These are phyloP conservation scores for Agrochola litura DNA, from an alignment of 2,888 invertebrate species.

Conservation along the genomic window DNA sequence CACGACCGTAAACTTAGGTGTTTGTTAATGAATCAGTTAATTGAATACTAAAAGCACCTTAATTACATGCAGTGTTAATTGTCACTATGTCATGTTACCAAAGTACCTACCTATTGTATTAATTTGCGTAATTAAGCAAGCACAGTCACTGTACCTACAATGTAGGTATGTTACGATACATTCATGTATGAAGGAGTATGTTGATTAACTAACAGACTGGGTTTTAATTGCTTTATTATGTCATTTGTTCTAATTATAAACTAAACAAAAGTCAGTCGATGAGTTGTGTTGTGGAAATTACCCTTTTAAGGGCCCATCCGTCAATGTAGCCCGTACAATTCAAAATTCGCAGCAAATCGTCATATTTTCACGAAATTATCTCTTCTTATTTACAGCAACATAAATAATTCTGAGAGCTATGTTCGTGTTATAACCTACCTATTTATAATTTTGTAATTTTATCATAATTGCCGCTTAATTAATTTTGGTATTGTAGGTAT, in stretches of 20 bases:
- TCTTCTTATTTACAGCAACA: too few species aligned
- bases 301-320: not conserved
- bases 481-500: too few species aligned
- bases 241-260: slow-evolving; percentile 3
- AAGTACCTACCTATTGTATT: slow-evolving; percentile 47
- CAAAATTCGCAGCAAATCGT: too few species aligned
- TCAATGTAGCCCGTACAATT: too few species aligned
- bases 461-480: too few species aligned
- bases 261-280: not conserved
- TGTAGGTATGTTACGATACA: slow-evolving; percentile 22
- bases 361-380: too few species aligned
- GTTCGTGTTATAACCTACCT: too few species aligned
- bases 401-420: too few species aligned
- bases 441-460: too few species aligned
- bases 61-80: slow-evolving; percentile 55
- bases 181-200: slow-evolving; percentile 17
- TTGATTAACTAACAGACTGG: slow-evolving; percentile 12
- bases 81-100: slow-evolving; percentile 51
- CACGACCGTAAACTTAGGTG: slow-evolving; percentile 3
- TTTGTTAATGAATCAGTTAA: slow-evolving; percentile 41
- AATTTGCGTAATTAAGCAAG: slow-evolving; percentile 57
- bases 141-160: slow-evolving; percentile 31
- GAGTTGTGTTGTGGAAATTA: not conserved
- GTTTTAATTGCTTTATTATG: slow-evolving; percentile 49
- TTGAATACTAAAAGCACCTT: slow-evolving; percentile 52